Evolutionary conservation across 2,888 invertebrate species (phyloP), one percentile per base, ranked within the genome.

Genomic region (Zelleria hepariella): DNA sequence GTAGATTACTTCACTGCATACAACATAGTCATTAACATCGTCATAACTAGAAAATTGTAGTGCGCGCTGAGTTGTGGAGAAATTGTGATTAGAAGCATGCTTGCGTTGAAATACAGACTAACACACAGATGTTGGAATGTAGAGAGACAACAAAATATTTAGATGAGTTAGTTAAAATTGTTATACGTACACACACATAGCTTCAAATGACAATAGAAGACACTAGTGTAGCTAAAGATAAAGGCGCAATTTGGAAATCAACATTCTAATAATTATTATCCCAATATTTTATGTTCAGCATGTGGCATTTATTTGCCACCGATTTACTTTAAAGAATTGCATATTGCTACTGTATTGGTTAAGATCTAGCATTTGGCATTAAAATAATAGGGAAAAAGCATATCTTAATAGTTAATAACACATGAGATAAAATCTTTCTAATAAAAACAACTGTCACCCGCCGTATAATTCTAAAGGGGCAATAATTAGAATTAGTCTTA

Each of bases 311-410:
- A 49, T 18, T 18, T 53, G 25, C 1, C 25, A 27, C 54, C 49
- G 25, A 54, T 23, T 54, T 54, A 15, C 32, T 42, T 42, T 42
- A 49, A 4, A 15, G 51, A 51, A 7, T 23, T 21, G 6, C 20
- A 10, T 5, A 23, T 5, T 21, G 15, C 51, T 51, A 54, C 54
- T 5, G 10, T 21, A 51, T 25, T 8, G 20, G 58, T 62, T 65
- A 70, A 74, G 69, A 72, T 73, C 74, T 75, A 76, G 69, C 71
- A 75, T 79, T 80, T 80, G 76, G 78, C 77, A 67, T 77, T 77
- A 78, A 76, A 77, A 63, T 61, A 67, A 60, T 67, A 70, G 62
- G 65, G 66, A 67, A 64, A 72, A 58, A 67, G 59, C 1, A 15
- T 42, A 32, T 2, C 25, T 60, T 66, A 64, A 65, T 32, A 67